Conservation (phyloP, 1,140 invertebrate genomes). For the Physella acuta region DNA sequence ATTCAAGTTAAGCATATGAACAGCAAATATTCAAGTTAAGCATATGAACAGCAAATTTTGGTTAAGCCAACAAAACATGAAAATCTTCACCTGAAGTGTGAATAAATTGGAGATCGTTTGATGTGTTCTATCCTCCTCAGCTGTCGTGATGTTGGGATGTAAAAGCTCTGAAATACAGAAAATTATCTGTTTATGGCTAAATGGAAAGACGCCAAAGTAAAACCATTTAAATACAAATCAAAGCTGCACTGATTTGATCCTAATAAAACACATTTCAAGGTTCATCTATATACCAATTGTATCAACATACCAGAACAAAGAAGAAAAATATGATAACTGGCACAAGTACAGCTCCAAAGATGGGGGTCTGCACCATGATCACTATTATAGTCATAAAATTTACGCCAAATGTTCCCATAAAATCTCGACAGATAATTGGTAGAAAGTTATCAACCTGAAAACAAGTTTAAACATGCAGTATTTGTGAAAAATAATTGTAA, state of each 20-base stretch:
- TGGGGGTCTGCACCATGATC: constrained; percentile 61
- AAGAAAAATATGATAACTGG: constrained; percentile 30
- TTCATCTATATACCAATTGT: too few species aligned
- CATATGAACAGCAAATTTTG: too few species aligned
- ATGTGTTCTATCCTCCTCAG: constrained; percentile 64
- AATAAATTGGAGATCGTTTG: constrained; percentile 64
- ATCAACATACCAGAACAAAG: constrained; percentile 33
- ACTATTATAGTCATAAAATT: constrained; percentile 80
- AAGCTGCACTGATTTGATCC: too few species aligned
- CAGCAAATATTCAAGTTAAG: too few species aligned
- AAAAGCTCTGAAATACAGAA: constrained; percentile 49
- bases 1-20: too few species aligned
- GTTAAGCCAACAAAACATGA: too few species aligned
- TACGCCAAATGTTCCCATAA: constrained; percentile 63
- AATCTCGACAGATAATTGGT: constrained; percentile 40
- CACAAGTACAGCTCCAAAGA: constrained; percentile 57
- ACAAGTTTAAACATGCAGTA: too few species aligned
- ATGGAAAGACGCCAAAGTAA: too few species aligned
- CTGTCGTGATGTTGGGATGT: constrained; percentile 64
- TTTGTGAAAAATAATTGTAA: too few species aligned
- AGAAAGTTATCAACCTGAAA: constrained; percentile 62
- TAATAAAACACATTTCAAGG: too few species aligned
- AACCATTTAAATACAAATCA: too few species aligned
- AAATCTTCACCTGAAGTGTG: constrained; percentile 59
- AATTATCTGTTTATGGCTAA: neutral